Percentiles rank a stretch among this genome's conserved stretches.
phyloP scores from a whole-genome alignment of 2,113 vertebrate species.

The Narcine bancroftii region DNA sequence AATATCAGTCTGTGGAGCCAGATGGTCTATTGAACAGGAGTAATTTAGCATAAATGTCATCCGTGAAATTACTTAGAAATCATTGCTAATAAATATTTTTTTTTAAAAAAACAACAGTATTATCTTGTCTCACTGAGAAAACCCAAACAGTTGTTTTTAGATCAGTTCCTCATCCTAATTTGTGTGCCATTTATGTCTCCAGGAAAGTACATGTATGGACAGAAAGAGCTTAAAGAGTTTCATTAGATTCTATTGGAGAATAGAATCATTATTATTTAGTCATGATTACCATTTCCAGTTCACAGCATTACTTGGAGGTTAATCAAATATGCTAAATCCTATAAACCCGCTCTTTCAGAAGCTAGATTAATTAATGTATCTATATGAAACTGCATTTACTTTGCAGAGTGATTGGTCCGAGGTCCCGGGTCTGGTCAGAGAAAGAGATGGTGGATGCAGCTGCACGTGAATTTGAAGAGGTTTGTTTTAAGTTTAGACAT shows the following conservation, averaged over 20 bases:
- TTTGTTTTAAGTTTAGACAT: constrained; percentile 52
- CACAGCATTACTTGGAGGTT: neutral
- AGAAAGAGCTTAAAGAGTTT: neutral
- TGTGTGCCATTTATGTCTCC: neutral
- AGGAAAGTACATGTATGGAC: neutral
- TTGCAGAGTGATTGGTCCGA: constrained; percentile 79
- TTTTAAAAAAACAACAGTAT: no score
- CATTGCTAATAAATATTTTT: no score
- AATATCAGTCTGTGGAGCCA: no score
- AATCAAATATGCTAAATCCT: neutral
- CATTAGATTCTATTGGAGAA: neutral
- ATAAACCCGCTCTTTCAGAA: neutral
- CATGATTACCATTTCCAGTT: neutral
- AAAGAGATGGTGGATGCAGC: constrained; percentile 82
- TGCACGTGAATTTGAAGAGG: constrained; percentile 88
- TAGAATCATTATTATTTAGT: neutral
- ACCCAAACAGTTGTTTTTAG: no score
- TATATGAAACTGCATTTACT: constrained; percentile 38
- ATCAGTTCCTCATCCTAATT: neutral
- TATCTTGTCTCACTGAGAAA: no score
- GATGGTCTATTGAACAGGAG: no score
- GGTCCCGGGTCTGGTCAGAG: constrained; percentile 89
- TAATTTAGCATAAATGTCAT: no score
- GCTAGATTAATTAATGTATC: neutral
- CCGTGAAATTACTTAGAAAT: no score